Conservation (phyloP, 2,113 vertebrate species). For the Hippocampus mohnikei region DNA sequence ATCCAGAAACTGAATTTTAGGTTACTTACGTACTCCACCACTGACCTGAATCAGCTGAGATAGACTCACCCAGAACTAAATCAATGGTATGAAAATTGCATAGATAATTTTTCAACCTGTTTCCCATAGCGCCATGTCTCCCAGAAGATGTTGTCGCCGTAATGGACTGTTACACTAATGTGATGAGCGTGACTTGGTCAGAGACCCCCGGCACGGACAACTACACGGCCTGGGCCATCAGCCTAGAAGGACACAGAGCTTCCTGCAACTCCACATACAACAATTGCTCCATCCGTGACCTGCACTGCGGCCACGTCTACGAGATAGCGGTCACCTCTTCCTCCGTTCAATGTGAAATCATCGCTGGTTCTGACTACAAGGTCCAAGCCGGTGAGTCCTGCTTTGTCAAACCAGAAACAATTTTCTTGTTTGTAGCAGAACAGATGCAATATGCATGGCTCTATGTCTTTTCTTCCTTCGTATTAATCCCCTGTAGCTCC, state of each 20-base stretch:
- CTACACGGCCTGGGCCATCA: slow-evolving; percentile 62
- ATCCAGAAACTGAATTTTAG: not conserved
- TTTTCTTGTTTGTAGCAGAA: not conserved
- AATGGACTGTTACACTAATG: slow-evolving; percentile 52
- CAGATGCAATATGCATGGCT: not conserved
- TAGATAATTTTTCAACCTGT: not conserved
- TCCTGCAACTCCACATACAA: slow-evolving; percentile 54
- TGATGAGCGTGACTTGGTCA: slow-evolving; percentile 57
- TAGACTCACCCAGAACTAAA: not conserved
- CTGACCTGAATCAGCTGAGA: not conserved
- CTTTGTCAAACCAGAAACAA: not conserved
- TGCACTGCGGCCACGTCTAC: slow-evolving; percentile 57
- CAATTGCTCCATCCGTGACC: slow-evolving; percentile 49
- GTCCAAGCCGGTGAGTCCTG: slow-evolving; percentile 56
- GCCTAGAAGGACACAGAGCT: slow-evolving; percentile 35
- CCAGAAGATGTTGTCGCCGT: slow-evolving; percentile 43
- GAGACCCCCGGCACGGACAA: slow-evolving; percentile 25
- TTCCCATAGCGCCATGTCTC: slow-evolving; percentile 56
- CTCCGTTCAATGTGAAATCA: slow-evolving; percentile 39
- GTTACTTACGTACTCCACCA: not conserved
- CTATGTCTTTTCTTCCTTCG: not conserved
- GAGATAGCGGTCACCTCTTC: slow-evolving; percentile 54
- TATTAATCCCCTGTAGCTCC: slow-evolving; percentile 40
- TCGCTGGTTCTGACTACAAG: slow-evolving; percentile 54
- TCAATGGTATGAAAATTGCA: not conserved